Evolutionary conservation across 2,113 vertebrate species (phyloP), one percentile per base, ranked within the genome.

Genomic region (Actenoides lindsayi): DNA sequence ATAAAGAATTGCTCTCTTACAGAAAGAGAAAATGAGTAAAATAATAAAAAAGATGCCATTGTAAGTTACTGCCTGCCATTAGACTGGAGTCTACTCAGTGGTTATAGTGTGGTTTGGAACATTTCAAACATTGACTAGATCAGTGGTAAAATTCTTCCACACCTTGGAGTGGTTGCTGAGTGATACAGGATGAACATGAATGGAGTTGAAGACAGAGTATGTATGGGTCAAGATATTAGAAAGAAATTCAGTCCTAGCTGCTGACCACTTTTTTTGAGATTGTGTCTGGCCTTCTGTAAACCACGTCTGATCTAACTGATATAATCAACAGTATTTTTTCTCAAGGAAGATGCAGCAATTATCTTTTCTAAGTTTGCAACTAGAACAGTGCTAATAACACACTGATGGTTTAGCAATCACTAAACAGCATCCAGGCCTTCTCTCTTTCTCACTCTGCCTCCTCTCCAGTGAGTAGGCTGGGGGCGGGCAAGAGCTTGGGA

Each of bases 401-500:
- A 31, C 6, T 1, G 9, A 10, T 51, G 31, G 44, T 87, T 69
- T 41, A 44, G 35, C 60, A 74, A 37, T 16, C 5, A 0, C 35
- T 57, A 7, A 87, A 5, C 35, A 78, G 16, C 51, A 57, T 31
- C 18, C 74, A 78, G 31, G 20, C 28, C 18, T 10, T 10, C 59
- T 74, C 27, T 74, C 25, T 9, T 48, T 65, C 68, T 30, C 20
- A 12, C 44, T 54, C 62, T 83, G 53, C 5, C 6, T 13, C 8
- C 51, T 30, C 44, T 64, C 62, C 63, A 71, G 42, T 0, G 1
- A n/a, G 51, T 3, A 42, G 7, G 7, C 44, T 81, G 44, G 3
- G 4, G 5, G 2, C 39, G 37, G n/a, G n/a, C 39, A 48, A 77
- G 39, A 39, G 60, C 8, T 0, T 5, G 46, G 35, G 24, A 62